These are phyloP conservation scores for Papilio gigon DNA, from an alignment of 2,888 invertebrate species.

Conservation along the genomic window DNA sequence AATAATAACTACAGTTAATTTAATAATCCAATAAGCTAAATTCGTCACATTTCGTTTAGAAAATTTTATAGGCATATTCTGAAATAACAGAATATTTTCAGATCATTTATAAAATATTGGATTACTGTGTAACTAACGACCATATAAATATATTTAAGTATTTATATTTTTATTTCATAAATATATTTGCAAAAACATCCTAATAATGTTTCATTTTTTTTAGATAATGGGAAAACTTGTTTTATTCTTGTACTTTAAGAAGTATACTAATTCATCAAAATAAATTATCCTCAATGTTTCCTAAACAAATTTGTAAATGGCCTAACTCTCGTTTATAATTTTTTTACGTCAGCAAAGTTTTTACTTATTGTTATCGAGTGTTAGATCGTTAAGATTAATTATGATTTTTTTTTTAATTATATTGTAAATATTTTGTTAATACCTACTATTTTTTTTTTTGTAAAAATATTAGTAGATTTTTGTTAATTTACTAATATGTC, in stretches of 20 bases:
- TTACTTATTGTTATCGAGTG: not conserved
- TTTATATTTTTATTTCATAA: not conserved
- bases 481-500: too few species aligned
- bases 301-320: not conserved
- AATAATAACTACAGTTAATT: not conserved
- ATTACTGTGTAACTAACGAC: too few species aligned
- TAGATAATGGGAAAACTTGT: not conserved
- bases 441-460: too few species aligned
- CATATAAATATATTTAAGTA: too few species aligned
- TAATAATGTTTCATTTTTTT: not conserved
- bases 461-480: too few species aligned
- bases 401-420: too few species aligned
- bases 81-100: too few species aligned
- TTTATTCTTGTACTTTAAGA: not conserved
- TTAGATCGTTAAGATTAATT: not conserved
- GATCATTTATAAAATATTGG: too few species aligned
- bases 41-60: not conserved
- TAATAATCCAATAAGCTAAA: not conserved
- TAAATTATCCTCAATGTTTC: not conserved
- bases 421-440: too few species aligned
- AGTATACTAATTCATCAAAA: not conserved
- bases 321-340: not conserved
- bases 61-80: too few species aligned
- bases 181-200: not conserved
- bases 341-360: conserved; percentile 7